These are phyloP conservation scores for Xenopus laevis DNA, from an alignment of 2,113 vertebrate species.

Conservation along the genomic window DNA sequence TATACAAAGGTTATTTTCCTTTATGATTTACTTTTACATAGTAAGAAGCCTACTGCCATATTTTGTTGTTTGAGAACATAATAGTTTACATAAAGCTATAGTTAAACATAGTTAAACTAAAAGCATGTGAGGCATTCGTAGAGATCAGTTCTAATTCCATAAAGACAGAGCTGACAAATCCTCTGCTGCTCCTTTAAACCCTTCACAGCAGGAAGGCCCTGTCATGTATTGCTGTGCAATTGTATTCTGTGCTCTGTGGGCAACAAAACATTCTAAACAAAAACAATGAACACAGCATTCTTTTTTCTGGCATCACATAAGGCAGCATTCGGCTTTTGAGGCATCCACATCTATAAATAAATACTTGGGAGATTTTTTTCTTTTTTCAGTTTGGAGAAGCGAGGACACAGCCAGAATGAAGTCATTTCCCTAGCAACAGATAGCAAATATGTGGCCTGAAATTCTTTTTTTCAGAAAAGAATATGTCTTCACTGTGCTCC, in stretches of 20 bases:
- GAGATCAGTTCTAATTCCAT: background rate
- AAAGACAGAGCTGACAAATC: background rate
- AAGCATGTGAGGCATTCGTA: background rate
- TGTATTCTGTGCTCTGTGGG: background rate
- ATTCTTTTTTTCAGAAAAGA: background rate
- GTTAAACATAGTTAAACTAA: no score
- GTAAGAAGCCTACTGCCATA: no score
- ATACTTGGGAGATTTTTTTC: background rate
- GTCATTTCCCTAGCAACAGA: constrained; percentile 23
- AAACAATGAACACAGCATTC: background rate
- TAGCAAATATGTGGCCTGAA: constrained; percentile 1
- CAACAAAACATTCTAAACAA: background rate
- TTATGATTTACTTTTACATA: no score
- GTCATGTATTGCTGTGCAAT: background rate
- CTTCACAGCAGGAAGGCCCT: background rate
- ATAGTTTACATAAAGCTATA: no score
- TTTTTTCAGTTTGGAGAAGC: background rate
- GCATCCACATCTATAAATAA: background rate
- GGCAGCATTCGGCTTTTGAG: background rate
- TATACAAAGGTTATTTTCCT: no score
- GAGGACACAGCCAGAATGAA: background rate
- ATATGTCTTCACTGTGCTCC: background rate
- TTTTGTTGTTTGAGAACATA: no score
- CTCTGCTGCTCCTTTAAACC: background rate
- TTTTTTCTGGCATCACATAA: background rate